Base-by-base conservation (phyloP, 2,888 invertebrate species). In the Microctonus hyperodae region DNA sequence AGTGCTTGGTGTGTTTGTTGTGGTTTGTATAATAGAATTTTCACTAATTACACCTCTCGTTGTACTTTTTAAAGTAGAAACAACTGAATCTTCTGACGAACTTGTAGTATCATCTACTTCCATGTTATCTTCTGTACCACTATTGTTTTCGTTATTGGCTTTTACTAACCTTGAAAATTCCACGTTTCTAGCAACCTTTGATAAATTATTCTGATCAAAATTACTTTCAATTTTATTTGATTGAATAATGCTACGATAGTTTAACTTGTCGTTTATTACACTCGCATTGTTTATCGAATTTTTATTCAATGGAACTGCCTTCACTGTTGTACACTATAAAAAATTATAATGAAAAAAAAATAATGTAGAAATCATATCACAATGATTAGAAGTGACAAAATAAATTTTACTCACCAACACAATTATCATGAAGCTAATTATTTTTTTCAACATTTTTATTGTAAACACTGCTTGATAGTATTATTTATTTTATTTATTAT, bases 241-340 rank as follows among this genome's bases (percentile, higher is more conserved):
- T 22, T 31, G 33, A 9, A 25, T 23, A 48, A 44, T 51, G 33
- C 57, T 51, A 40, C 57, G 33, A 9, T n/a, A n/a, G n/a, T 69
- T 16, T 37, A 6, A 10, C 5, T 35, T 70, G 31, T 70, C 28
- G 35, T 76, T 71, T 58, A 77, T 70, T 48, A 75, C 71, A 62
- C 76, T 77, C 9, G 55, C 23, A 16, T 61, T 62, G 28, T 74
- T 68, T 16, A 31, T 50, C 22, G 59, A 40, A 31, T 9, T n/a
- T n/a, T n/a, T 20, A 1, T 74, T 68, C n/a, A 74, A 1, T 11
- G 80, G 77, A 20, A 73, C 74, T 10, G 75, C 68, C 51, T 70
- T 61, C 4, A 71, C 62, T 25, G 48, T 40, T 11, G 58, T 28
- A 16, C 40, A 28, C 59, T 63, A 40, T 31, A 4, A 16, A 23